phyloP scores from a whole-genome alignment of 64 coral and sea anemone species.

The Pocillopora damicornis region DNA sequence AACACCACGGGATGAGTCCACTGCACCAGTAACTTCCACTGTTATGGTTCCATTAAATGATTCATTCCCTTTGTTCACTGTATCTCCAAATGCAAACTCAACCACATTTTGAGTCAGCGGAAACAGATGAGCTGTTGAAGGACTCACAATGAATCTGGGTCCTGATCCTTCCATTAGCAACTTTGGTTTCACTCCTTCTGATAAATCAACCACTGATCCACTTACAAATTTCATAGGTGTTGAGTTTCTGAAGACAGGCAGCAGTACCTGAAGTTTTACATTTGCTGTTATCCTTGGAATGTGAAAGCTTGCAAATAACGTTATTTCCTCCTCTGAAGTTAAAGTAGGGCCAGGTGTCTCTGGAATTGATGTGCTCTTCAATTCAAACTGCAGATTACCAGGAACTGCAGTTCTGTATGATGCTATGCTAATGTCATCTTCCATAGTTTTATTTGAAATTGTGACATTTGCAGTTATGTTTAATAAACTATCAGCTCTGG shows the following conservation, averaged over 20 bases:
- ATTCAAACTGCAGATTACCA: conserved; percentile 30
- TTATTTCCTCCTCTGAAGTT: conserved; percentile 54
- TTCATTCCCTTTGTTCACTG: conserved; percentile 25
- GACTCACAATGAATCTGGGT: conserved; percentile 16
- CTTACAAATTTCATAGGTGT: conserved; percentile 64
- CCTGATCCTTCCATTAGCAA: neutral
- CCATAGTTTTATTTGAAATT: neutral
- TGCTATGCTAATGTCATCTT: conserved; percentile 22
- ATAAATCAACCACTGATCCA: conserved; percentile 32
- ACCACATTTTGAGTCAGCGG: conserved; percentile 38
- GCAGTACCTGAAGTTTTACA: conserved; percentile 26
- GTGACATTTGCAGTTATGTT: conserved; percentile 42
- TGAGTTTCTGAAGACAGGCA: conserved; percentile 43
- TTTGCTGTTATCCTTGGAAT: conserved; percentile 66
- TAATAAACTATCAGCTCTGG: conserved; percentile 37
- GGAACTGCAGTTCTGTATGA: conserved; percentile 29
- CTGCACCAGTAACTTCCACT: conserved; percentile 29
- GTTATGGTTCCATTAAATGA: conserved; percentile 25
- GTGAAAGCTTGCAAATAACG: conserved; percentile 34
- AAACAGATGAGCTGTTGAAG: conserved; percentile 23
- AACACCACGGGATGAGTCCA: conserved; percentile 18
- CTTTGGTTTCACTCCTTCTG: conserved; percentile 31
- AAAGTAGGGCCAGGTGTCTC: conserved; percentile 40
- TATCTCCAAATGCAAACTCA: conserved; percentile 45
- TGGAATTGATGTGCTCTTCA: conserved; percentile 43